phyloP scores from a whole-genome alignment of 2,113 vertebrate genomes.

The Petroica traversi region DNA sequence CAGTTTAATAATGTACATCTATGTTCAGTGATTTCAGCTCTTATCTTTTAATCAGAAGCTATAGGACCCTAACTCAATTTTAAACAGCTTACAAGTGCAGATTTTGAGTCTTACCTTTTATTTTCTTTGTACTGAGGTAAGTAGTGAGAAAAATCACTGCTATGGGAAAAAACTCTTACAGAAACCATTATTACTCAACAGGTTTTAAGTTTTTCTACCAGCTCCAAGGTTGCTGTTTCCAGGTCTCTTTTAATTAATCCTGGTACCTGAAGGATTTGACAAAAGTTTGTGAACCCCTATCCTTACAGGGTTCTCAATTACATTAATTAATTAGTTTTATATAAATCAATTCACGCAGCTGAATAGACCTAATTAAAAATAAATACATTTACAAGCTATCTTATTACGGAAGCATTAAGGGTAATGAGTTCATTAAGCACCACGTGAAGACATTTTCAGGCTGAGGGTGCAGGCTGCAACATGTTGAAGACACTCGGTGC shows the following conservation, averaged over 20 bases:
- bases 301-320: slow-evolving; percentile 17
- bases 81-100: slow-evolving; percentile 63
- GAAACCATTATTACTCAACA: slow-evolving; percentile 48
- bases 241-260: slow-evolving; percentile 59
- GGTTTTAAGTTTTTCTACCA: slow-evolving; percentile 53
- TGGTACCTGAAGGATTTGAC: slow-evolving; percentile 48
- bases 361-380: slow-evolving; percentile 49
- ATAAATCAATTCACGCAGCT: slow-evolving; percentile 19
- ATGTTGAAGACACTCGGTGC: slow-evolving; percentile 21
- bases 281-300: slow-evolving; percentile 30
- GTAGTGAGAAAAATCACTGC: slow-evolving; percentile 45
- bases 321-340: slow-evolving; percentile 47
- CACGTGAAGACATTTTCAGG: background rate
- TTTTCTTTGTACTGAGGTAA: slow-evolving; percentile 62
- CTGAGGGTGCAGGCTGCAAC: slow-evolving; percentile 11
- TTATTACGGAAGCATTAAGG: slow-evolving; percentile 21
- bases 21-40: slow-evolving; percentile 59
- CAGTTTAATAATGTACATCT: slow-evolving; percentile 59
- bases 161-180: background rate
- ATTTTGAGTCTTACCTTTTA: slow-evolving; percentile 70
- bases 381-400: slow-evolving; percentile 52
- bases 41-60: slow-evolving; percentile 68
- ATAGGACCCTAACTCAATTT: slow-evolving; percentile 53
- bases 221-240: slow-evolving; percentile 48
- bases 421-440: slow-evolving; percentile 46